phyloP scores from a whole-genome alignment of 2,888 invertebrate species.

The Molorchus minor region DNA sequence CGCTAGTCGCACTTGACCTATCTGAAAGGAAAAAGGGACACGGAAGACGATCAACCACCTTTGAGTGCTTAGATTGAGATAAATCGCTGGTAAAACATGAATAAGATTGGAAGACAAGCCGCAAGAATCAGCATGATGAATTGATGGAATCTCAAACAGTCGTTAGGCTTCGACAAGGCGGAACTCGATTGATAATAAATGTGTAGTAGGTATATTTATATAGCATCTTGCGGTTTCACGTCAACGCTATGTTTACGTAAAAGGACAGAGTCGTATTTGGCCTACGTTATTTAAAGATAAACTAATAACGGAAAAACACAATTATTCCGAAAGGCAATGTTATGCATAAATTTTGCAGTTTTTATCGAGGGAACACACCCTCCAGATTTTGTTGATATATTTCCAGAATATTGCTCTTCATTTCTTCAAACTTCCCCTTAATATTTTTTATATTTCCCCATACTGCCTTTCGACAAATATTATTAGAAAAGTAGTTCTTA shows the following conservation, averaged over 20 bases:
- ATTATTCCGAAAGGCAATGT: no score
- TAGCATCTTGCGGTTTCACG: slow-evolving; percentile 17
- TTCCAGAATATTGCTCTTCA: no score
- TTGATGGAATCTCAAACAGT: slow-evolving; percentile 52
- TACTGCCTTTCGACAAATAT: no score
- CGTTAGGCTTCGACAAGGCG: slow-evolving; percentile 42
- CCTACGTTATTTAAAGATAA: no score
- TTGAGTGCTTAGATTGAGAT: slow-evolving; percentile 44
- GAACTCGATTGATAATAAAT: slow-evolving; percentile 44
- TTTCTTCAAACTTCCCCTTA: no score
- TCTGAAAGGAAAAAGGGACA: slow-evolving; percentile 43
- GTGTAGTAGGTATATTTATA: slow-evolving; percentile 39
- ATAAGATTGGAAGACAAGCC: slow-evolving; percentile 33
- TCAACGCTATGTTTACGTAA: slow-evolving; percentile 3
- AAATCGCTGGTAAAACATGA: slow-evolving; percentile 45
- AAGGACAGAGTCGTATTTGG: slow-evolving; percentile 8
- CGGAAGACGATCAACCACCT: slow-evolving; percentile 38
- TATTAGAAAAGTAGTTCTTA: no score
- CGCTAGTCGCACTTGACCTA: slow-evolving; percentile 28
- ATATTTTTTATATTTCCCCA: no score
- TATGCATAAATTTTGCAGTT: no score
- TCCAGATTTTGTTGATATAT: no score
- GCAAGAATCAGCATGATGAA: slow-evolving; percentile 32
- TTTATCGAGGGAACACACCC: no score
- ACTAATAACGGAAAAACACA: no score